Evolutionary conservation across 1,140 invertebrate species (phyloP).

Genomic region (Coptotermes formosanus): DNA sequence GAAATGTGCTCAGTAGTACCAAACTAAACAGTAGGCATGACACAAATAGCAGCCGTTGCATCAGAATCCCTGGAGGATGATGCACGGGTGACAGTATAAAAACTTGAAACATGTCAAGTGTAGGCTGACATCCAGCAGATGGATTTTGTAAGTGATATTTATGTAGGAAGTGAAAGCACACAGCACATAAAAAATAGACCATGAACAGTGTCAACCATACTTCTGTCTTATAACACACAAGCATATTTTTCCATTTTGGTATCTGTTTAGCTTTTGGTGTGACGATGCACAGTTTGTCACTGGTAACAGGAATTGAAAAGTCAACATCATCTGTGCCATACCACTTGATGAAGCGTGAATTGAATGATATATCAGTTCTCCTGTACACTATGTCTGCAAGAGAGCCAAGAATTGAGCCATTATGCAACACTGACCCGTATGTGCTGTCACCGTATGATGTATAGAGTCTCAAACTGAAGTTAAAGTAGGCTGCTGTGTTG

Average conservation of each 20-base stretch:
- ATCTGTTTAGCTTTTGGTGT: conserved; percentile 46
- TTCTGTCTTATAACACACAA: conserved; percentile 41
- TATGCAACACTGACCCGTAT: conserved; percentile 41
- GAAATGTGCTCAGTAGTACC: conserved; percentile 43
- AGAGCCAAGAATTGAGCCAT: conserved; percentile 45
- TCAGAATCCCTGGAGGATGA: not conserved
- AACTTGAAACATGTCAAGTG: conserved; percentile 9
- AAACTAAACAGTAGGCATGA: conserved; percentile 42
- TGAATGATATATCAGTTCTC: conserved; percentile 45
- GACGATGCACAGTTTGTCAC: conserved; percentile 47
- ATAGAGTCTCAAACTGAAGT: not conserved
- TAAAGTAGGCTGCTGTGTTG: not conserved
- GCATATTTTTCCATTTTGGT: conserved; percentile 47
- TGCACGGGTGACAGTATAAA: not conserved
- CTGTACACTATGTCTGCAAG: conserved; percentile 44
- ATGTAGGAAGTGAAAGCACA: conserved; percentile 39
- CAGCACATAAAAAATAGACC: conserved; percentile 36
- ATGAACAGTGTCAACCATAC: conserved; percentile 25
- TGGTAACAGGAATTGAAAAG: conserved; percentile 42
- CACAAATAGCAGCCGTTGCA: conserved; percentile 41
- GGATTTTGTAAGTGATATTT: not conserved
- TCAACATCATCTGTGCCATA: conserved; percentile 43
- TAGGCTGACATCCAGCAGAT: not conserved
- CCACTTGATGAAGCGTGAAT: conserved; percentile 45
- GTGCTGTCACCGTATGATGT: conserved; percentile 13